Evolutionary conservation across 2,797 vertebrate genomes (phyloP).

Genomic region (Paguma larvata): DNA sequence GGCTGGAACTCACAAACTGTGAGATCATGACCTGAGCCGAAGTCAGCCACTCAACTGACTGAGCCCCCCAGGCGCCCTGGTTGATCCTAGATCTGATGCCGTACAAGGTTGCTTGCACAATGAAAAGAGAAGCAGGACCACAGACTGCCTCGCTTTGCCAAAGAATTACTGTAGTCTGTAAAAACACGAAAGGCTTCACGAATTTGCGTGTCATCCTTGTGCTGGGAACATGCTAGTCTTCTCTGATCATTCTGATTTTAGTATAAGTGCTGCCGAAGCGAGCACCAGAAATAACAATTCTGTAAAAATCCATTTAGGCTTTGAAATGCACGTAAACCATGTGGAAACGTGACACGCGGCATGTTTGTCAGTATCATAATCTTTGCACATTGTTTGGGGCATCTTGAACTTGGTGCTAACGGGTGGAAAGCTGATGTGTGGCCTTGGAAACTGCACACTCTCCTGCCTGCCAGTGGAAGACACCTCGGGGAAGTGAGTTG

Average conservation of each 20-base stretch:
- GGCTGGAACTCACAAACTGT: too few species aligned
- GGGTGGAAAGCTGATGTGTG: not conserved
- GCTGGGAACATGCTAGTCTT: too few species aligned
- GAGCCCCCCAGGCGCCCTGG: too few species aligned
- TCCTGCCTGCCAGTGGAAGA: not conserved
- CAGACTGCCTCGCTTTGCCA: conserved; percentile 98
- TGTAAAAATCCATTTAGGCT: not conserved
- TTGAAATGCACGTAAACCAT: not conserved
- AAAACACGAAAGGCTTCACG: too few species aligned
- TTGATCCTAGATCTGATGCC: conserved; percentile 92
- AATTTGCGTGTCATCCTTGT: too few species aligned
- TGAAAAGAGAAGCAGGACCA: conserved; percentile 91
- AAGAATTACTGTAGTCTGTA: conserved; percentile 98
- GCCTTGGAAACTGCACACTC: not conserved
- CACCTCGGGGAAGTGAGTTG: not conserved
- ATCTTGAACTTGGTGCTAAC: not conserved
- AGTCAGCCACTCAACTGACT: too few species aligned
- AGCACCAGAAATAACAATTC: too few species aligned
- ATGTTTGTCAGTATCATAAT: not conserved
- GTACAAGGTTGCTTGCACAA: conserved; percentile 91
- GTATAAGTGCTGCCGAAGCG: too few species aligned
- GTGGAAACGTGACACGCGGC: accelerated
- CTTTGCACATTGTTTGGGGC: not conserved
- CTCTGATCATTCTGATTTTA: too few species aligned
- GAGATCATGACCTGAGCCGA: too few species aligned